Evolutionary conservation across 2,113 vertebrate species (phyloP).

Genomic region (Tilapia sparmanii): DNA sequence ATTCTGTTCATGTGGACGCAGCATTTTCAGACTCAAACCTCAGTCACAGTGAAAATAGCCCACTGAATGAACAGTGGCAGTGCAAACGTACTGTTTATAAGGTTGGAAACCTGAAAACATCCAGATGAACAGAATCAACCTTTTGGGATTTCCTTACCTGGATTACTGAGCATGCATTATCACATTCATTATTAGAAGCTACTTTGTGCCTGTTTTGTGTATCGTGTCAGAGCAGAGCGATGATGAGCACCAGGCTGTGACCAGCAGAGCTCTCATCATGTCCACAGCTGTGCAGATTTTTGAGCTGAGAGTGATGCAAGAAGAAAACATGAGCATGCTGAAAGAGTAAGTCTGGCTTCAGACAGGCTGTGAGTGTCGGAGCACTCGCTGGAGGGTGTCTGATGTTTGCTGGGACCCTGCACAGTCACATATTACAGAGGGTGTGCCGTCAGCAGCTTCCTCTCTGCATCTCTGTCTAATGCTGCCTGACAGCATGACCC

Average conservation of each 20-base stretch:
- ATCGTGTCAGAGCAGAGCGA: not conserved
- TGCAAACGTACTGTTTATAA: not conserved
- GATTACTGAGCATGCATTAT: accelerated
- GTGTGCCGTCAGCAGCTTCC: not conserved
- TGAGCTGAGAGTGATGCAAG: not conserved
- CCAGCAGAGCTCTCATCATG: not conserved
- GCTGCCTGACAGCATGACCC: not conserved
- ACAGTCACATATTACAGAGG: not conserved
- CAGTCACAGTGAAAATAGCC: not conserved
- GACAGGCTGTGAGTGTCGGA: not conserved
- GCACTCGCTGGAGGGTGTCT: not conserved
- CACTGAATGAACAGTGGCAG: not conserved
- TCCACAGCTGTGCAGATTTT: not conserved
- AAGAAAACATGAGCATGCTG: not conserved
- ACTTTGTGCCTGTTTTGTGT: not conserved
- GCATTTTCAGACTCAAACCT: not conserved
- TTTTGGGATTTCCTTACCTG: not conserved
- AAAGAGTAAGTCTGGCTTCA: not conserved
- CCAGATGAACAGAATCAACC: not conserved
- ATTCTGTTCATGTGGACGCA: not conserved
- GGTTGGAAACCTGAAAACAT: not conserved
- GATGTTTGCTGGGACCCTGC: not conserved
- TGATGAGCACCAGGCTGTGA: not conserved
- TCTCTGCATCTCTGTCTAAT: not conserved
- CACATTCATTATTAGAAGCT: not conserved